phyloP scores from a whole-genome alignment of 2,113 vertebrate genomes.

The Morphnarchus princeps region DNA sequence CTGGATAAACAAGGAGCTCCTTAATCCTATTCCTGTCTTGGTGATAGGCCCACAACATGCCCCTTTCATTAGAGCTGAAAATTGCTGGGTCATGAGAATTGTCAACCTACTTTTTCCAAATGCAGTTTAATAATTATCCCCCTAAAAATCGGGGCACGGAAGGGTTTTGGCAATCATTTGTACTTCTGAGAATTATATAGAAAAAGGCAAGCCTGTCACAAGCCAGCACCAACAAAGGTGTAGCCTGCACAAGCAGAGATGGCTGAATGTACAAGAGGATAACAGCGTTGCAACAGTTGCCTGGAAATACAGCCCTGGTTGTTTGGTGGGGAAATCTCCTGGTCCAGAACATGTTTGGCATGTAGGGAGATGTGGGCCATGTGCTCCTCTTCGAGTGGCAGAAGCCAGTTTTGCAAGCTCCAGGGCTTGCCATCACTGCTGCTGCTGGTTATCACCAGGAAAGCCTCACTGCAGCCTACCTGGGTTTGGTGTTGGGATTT shows the following conservation, averaged over 20 bases:
- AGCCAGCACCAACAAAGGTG: background rate
- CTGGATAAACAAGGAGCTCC: background rate
- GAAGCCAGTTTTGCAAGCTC: background rate
- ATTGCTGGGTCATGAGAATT: background rate
- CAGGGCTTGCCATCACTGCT: background rate
- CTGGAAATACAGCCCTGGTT: background rate
- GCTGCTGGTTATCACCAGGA: background rate
- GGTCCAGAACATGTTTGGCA: background rate
- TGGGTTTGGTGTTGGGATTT: background rate
- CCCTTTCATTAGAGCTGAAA: background rate
- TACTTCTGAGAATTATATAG: background rate
- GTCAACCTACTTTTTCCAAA: background rate
- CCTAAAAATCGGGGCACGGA: rapidly evolving
- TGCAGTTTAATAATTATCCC: background rate
- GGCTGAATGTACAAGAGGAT: background rate
- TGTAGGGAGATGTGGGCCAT: background rate
- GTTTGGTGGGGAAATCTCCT: background rate
- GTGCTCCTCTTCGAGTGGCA: background rate
- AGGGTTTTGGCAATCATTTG: background rate
- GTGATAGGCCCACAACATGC: background rate
- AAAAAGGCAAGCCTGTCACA: background rate
- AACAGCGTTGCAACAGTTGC: background rate
- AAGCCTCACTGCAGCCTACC: background rate
- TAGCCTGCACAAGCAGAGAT: background rate
- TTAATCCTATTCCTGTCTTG: background rate